Evolutionary conservation across 2,113 vertebrate species (phyloP).

Genomic region (Sander lucioperca): DNA sequence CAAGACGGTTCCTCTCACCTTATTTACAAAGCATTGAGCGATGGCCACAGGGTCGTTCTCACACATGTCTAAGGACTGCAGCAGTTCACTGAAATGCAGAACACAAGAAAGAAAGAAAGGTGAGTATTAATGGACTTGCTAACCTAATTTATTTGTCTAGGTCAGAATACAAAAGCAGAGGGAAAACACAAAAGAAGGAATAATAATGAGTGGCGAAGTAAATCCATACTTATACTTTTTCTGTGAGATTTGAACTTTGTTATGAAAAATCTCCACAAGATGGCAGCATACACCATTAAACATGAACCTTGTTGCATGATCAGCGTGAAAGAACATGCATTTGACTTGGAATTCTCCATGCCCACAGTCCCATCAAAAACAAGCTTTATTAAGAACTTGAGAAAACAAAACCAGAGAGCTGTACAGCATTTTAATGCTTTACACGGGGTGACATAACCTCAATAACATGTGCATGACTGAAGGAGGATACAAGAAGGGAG

Average conservation of each 20-base stretch:
- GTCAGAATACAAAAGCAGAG: neutral
- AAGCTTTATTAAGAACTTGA: slow-evolving; percentile 4
- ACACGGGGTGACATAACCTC: slow-evolving; percentile 2
- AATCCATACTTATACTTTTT: neutral
- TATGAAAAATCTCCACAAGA: slow-evolving; percentile 47
- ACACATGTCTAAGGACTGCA: slow-evolving; percentile 94
- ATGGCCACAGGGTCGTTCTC: slow-evolving; percentile 92
- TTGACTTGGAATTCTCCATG: neutral
- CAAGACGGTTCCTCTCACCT: slow-evolving; percentile 81
- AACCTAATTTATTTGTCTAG: neutral
- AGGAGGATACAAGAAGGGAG: neutral
- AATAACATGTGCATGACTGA: slow-evolving; percentile 15
- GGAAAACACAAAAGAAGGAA: neutral
- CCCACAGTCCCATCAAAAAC: neutral
- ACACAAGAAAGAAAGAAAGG: neutral
- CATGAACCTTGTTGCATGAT: neutral
- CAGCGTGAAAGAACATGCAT: neutral
- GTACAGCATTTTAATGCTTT: neutral
- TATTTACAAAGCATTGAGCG: slow-evolving; percentile 94
- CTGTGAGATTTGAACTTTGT: neutral
- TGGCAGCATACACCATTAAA: slow-evolving; percentile 48
- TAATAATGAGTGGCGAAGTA: neutral
- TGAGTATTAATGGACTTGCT: neutral
- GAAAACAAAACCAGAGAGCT: slow-evolving; percentile 16
- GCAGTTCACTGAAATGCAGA: slow-evolving; percentile 86